These are phyloP conservation scores for Oscheius sp. DNA, from an alignment of 2,888 invertebrate genomes.

Conservation along the genomic window DNA sequence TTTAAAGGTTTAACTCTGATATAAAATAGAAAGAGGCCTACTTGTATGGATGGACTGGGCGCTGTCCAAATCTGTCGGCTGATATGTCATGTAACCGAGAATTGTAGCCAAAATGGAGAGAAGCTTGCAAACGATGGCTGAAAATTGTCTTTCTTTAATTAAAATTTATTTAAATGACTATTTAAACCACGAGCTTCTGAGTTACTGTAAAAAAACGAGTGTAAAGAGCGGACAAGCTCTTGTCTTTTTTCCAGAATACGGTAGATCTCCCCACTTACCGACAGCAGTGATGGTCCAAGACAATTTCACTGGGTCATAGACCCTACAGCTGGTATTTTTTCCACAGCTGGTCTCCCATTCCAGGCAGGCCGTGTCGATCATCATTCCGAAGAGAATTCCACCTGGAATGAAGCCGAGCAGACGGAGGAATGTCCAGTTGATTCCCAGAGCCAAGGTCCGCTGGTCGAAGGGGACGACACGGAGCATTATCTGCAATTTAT, in stretches of 20 bases:
- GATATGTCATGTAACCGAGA: conserved; percentile 71
- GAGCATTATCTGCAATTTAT: conserved; percentile 71
- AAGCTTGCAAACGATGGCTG: conserved; percentile 71
- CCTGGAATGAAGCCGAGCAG: conserved; percentile 71
- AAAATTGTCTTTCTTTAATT: conserved; percentile 29
- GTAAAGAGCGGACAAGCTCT: no score
- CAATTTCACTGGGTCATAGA: conserved; percentile 68
- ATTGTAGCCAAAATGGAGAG: conserved; percentile 70
- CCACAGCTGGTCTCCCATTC: conserved; percentile 70
- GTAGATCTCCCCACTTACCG: conserved; percentile 46
- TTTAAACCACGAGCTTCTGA: background rate
- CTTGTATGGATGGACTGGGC: conserved; percentile 43
- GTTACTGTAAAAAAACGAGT: background rate
- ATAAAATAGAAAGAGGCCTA: background rate
- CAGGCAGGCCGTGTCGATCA: conserved; percentile 71
- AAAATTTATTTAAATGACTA: no score
- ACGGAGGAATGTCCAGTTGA: conserved; percentile 72
- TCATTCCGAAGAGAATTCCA: conserved; percentile 70
- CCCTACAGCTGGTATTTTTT: conserved; percentile 56
- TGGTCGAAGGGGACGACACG: conserved; percentile 72
- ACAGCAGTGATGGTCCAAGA: conserved; percentile 71
- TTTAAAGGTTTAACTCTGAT: conserved; percentile 3
- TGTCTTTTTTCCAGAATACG: background rate
- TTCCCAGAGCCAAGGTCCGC: conserved; percentile 70
- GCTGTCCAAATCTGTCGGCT: conserved; percentile 65